phyloP scores from a whole-genome alignment of 1,140 invertebrate genomes.

The Archivesica marissinica region DNA sequence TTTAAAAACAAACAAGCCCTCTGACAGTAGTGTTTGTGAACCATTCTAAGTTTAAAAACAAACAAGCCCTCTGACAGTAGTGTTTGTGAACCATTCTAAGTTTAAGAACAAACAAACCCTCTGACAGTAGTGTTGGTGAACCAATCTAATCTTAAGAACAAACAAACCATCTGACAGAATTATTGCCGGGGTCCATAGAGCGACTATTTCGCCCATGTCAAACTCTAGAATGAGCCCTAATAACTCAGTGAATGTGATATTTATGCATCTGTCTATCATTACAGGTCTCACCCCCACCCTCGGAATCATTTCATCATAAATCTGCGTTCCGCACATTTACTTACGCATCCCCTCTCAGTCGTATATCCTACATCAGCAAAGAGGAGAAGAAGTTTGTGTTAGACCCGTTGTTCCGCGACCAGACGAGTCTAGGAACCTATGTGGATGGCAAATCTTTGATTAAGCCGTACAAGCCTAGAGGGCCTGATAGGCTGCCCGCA shows the following conservation, averaged over 20 bases:
- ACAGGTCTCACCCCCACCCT: slow-evolving; percentile 75
- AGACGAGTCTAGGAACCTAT: slow-evolving; percentile 78
- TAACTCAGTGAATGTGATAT: background rate
- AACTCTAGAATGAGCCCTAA: background rate
- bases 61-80: too few relatives aligned
- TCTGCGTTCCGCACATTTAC: slow-evolving; percentile 30
- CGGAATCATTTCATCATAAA: slow-evolving; percentile 68
- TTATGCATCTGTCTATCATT: background rate
- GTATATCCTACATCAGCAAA: slow-evolving; percentile 66
- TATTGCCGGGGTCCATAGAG: too few relatives aligned
- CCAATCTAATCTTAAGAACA: too few relatives aligned
- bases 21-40: too few relatives aligned
- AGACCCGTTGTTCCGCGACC: slow-evolving; percentile 77
- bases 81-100: too few relatives aligned
- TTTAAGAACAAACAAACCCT: too few relatives aligned
- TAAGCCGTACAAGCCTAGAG: slow-evolving; percentile 79
- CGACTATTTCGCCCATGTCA: too few relatives aligned
- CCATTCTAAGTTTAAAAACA: too few relatives aligned
- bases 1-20: too few relatives aligned
- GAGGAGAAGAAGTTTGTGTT: slow-evolving; percentile 80
- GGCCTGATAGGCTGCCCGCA: slow-evolving; percentile 77
- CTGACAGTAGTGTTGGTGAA: too few relatives aligned
- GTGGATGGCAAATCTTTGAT: slow-evolving; percentile 79
- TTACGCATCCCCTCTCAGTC: slow-evolving; percentile 67
- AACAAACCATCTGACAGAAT: too few relatives aligned